Percentiles rank a stretch among this genome's conserved stretches.
Evolutionary conservation across 2,113 vertebrate genomes (phyloP).

Genomic region (Vidua macroura): DNA sequence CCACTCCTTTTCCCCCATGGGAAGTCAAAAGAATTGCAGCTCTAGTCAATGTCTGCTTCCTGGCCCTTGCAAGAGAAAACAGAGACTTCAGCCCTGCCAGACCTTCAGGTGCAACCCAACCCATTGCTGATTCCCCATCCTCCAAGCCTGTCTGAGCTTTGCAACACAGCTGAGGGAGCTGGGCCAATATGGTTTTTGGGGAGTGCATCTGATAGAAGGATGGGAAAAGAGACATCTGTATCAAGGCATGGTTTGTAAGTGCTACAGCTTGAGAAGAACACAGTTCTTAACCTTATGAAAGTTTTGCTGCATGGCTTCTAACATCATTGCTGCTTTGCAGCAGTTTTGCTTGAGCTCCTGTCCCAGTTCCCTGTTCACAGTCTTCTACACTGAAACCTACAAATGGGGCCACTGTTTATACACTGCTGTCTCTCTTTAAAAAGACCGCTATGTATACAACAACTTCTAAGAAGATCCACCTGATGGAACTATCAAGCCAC

Average conservation of each 20-base stretch:
- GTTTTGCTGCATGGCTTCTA: background rate
- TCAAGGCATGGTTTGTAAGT: background rate
- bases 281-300: background rate
- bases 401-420: background rate
- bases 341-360: background rate
- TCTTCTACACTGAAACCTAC: background rate
- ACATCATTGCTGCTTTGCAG: background rate
- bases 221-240: background rate
- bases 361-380: background rate
- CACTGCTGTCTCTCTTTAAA: background rate
- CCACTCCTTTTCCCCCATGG: background rate
- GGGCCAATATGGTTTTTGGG: background rate
- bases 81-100: background rate
- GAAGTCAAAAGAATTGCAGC: background rate
- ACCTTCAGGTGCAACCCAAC: background rate
- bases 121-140: background rate
- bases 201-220: rapidly evolving
- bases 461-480: background rate
- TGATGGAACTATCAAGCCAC: background rate
- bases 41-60: background rate
- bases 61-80: background rate
- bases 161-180: background rate
- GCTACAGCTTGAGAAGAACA: background rate
- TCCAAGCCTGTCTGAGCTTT: background rate
- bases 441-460: background rate